These are phyloP conservation scores for Elegia similella DNA, from an alignment of 2,888 invertebrate genomes.

Conservation along the genomic window DNA sequence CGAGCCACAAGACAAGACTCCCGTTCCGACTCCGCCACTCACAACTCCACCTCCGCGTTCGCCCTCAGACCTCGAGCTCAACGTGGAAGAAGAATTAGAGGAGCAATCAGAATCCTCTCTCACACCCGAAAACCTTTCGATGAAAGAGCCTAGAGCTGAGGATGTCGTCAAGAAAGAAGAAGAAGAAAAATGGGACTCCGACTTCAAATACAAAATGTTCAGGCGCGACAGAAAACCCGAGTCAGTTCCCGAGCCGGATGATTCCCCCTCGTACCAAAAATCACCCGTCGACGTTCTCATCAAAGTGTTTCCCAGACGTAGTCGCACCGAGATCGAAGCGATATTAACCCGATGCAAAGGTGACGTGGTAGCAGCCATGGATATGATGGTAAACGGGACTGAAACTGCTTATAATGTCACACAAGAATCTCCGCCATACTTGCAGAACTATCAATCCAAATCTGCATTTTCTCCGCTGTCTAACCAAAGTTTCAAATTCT, in stretches of 20 bases:
- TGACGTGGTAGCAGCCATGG: constrained; percentile 96
- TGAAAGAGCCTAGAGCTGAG: constrained; percentile 85
- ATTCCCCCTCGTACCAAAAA: constrained; percentile 67
- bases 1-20: constrained; percentile 58
- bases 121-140: constrained; percentile 90
- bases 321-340: constrained; percentile 92
- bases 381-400: constrained; percentile 89
- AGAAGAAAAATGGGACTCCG: constrained; percentile 68
- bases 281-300: constrained; percentile 94
- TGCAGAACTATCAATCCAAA: constrained; percentile 79
- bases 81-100: constrained; percentile 81
- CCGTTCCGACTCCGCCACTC: constrained; percentile 57
- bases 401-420: constrained; percentile 62
- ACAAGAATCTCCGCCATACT: constrained; percentile 70
- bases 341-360: constrained; percentile 92
- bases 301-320: constrained; percentile 93
- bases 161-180: constrained; percentile 77
- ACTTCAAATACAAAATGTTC: constrained; percentile 70
- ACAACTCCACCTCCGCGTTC: constrained; percentile 68
- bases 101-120: constrained; percentile 78
- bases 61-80: constrained; percentile 76
- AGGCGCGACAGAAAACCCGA: constrained; percentile 56
- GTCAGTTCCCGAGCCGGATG: constrained; percentile 45
- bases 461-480: constrained; percentile 91
- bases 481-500: constrained; percentile 83